phyloP scores from a whole-genome alignment of 2,113 vertebrate species.

The Spilogale gracilis region DNA sequence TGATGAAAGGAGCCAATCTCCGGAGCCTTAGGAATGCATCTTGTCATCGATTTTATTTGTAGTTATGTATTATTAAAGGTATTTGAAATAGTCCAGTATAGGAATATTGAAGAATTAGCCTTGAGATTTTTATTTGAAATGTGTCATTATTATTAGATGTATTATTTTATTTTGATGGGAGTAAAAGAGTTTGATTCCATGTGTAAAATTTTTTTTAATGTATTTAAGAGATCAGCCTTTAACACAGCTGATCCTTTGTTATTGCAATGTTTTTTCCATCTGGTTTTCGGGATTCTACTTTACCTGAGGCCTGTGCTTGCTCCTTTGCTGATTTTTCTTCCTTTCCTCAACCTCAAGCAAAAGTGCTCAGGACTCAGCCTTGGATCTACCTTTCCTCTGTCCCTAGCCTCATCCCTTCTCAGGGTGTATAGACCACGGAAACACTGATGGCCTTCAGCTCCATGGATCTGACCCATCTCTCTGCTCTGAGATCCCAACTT shows the following conservation, averaged over 20 bases:
- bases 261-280: background rate
- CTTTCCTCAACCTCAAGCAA: background rate
- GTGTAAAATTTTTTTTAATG: background rate
- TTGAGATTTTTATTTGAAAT: conserved; percentile 33
- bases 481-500: background rate
- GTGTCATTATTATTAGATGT: background rate
- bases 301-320: background rate
- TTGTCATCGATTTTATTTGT: conserved; percentile 17
- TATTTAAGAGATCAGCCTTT: background rate
- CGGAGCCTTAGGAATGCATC: background rate
- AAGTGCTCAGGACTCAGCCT: background rate
- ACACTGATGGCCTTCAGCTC: background rate
- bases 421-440: background rate
- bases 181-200: background rate
- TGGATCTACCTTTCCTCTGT: background rate
- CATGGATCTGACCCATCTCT: background rate
- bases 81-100: conserved; percentile 10
- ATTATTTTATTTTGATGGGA: conserved; percentile 51
- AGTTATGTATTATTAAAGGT: background rate
- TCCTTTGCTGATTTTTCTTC: background rate
- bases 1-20: background rate
- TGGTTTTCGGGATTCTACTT: background rate
- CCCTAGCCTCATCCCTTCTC: background rate
- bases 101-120: background rate
- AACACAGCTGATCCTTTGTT: background rate